phyloP scores from a whole-genome alignment of 2,113 vertebrate genomes.

The Pyrgilauda ruficollis region DNA sequence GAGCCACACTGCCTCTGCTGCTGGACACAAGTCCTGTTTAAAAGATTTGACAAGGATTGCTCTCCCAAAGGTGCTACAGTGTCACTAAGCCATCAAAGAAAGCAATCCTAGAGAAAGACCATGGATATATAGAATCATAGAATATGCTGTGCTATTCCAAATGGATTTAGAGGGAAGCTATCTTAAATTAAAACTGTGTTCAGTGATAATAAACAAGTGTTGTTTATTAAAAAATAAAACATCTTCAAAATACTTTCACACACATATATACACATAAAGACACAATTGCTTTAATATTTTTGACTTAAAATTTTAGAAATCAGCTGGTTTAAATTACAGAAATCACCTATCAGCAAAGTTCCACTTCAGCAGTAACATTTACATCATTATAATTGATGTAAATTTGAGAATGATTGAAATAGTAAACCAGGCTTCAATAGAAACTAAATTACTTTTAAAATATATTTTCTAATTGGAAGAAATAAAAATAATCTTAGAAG shows the following conservation, averaged over 20 bases:
- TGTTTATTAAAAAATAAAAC: slow-evolving; percentile 12
- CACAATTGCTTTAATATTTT: background rate
- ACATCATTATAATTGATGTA: background rate
- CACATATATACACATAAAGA: background rate
- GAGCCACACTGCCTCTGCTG: background rate
- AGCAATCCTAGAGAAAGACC: background rate
- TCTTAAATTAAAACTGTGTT: background rate
- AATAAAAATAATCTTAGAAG: background rate
- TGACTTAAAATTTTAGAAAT: background rate
- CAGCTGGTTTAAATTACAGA: background rate
- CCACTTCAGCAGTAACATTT: background rate
- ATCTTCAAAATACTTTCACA: background rate
- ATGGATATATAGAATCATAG: background rate
- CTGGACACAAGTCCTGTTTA: background rate
- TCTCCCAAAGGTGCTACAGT: background rate
- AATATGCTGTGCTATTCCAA: background rate
- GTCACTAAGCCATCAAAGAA: background rate
- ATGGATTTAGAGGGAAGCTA: background rate
- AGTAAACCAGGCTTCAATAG: background rate
- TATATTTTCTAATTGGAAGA: background rate
- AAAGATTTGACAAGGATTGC: background rate
- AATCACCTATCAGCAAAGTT: background rate
- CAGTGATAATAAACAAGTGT: background rate
- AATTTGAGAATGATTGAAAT: background rate
- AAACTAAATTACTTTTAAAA: background rate